Evolutionary conservation across 1,140 invertebrate genomes (phyloP).

Genomic region (Lutraria rhynchaena): DNA sequence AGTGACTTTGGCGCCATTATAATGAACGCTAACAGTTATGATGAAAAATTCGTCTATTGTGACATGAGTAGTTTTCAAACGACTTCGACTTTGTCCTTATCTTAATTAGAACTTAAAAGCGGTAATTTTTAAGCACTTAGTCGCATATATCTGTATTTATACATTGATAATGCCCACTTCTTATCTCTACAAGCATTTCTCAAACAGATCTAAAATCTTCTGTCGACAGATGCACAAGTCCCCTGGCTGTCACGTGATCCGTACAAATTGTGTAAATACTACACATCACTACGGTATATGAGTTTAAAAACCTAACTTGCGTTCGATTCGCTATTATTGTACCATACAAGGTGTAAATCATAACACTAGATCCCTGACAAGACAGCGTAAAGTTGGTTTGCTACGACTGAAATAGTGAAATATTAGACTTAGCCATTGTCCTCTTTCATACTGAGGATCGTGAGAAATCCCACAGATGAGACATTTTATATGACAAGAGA

Average conservation of each 20-base stretch:
- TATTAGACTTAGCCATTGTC: conserved; percentile 17
- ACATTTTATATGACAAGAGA: conserved; percentile 16
- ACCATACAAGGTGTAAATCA: conserved; percentile 30
- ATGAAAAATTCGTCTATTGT: neutral
- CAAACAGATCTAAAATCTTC: neutral
- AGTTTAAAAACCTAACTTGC: neutral
- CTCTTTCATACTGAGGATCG: conserved; percentile 16
- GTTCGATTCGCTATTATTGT: neutral
- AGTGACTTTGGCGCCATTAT: no score
- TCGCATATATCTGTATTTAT: conserved; percentile 11
- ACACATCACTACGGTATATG: neutral
- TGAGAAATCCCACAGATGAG: conserved; percentile 53
- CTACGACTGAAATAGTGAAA: conserved; percentile 28
- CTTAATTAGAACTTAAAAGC: conserved; percentile 6
- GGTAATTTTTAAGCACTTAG: neutral
- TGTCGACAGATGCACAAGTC: conserved; percentile 46
- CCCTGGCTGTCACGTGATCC: conserved; percentile 26
- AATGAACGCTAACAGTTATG: neutral
- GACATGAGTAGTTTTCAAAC: neutral
- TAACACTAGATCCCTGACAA: conserved; percentile 6
- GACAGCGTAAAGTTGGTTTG: neutral
- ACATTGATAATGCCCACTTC: conserved; percentile 19
- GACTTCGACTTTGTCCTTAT: conserved; percentile 5
- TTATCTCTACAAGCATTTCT: conserved; percentile 40
- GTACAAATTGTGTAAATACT: neutral